A percentile compares a stretch with the other conserved stretches of the same genome.
phyloP scores from a whole-genome alignment of 2,113 vertebrate genomes.

The Lamprologus tigripictilis region DNA sequence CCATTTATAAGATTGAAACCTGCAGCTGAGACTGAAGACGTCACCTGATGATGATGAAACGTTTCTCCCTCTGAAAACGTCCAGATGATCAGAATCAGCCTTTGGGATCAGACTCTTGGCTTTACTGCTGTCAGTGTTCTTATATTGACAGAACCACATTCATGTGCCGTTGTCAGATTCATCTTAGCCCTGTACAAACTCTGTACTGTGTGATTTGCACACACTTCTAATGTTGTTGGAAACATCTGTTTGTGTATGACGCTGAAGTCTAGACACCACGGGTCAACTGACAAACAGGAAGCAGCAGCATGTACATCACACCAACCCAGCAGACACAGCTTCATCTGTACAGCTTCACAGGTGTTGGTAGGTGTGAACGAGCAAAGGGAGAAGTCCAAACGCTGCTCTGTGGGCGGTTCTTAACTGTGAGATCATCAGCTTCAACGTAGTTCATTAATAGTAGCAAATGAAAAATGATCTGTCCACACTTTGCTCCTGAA shows the following conservation, averaged over 20 bases:
- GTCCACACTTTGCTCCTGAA: not conserved
- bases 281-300: not conserved
- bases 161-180: not conserved
- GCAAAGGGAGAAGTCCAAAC: not conserved
- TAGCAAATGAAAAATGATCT: not conserved
- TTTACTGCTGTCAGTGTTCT: not conserved
- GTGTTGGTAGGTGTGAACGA: not conserved
- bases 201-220: not conserved
- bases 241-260: not conserved
- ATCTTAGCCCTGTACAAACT: not conserved
- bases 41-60: not conserved
- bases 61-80: rapidly evolving
- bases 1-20: not conserved
- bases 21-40: not conserved
- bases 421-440: not conserved
- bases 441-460: not conserved
- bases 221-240: not conserved
- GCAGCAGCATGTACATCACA: not conserved
- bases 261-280: not conserved
- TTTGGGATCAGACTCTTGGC: not conserved
- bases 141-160: rapidly evolving
- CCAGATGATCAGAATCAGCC: not conserved
- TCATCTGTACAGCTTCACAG: not conserved
- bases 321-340: not conserved
- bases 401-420: not conserved